Conservation (phyloP, 1,140 invertebrate genomes). For the Hormaphis cornu region DNA sequence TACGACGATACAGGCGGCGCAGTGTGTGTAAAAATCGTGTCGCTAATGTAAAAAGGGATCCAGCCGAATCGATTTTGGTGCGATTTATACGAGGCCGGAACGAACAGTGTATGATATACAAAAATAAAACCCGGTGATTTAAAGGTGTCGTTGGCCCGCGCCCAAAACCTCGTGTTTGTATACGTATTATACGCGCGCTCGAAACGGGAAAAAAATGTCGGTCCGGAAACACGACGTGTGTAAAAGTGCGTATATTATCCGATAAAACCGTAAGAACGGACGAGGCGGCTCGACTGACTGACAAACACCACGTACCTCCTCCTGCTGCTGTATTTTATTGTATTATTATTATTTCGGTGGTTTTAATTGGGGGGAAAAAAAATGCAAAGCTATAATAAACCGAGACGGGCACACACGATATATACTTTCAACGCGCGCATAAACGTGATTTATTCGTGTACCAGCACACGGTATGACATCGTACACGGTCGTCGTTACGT, state of each 20-base stretch:
- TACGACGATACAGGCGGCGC: not conserved
- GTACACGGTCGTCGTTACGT: not conserved
- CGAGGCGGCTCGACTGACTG: too few relatives aligned
- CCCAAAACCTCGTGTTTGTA: constrained; percentile 6
- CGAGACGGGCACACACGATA: too few relatives aligned
- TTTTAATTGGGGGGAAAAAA: too few relatives aligned
- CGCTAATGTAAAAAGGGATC: constrained; percentile 27
- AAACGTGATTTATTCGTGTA: not conserved
- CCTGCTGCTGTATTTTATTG: not conserved
- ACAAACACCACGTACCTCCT: too few relatives aligned
- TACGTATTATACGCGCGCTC: too few relatives aligned
- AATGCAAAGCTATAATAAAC: too few relatives aligned
- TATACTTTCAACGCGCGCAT: too few relatives aligned
- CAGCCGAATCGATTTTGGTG: constrained; percentile 24
- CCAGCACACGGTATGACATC: not conserved
- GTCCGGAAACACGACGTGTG: constrained; percentile 28
- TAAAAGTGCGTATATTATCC: too few relatives aligned
- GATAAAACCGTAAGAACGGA: constrained; percentile 1
- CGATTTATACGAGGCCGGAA: constrained; percentile 15
- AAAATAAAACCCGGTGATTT: constrained; percentile 31
- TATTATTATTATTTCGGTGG: too few relatives aligned
- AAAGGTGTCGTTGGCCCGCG: constrained; percentile 25
- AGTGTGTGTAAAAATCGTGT: not conserved
- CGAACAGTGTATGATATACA: not conserved
- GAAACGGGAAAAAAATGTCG: not conserved